Evolutionary conservation across 2,888 invertebrate species (phyloP), one percentile per base, ranked within the genome.

Genomic region (Hirtodrosophila duncani): DNA sequence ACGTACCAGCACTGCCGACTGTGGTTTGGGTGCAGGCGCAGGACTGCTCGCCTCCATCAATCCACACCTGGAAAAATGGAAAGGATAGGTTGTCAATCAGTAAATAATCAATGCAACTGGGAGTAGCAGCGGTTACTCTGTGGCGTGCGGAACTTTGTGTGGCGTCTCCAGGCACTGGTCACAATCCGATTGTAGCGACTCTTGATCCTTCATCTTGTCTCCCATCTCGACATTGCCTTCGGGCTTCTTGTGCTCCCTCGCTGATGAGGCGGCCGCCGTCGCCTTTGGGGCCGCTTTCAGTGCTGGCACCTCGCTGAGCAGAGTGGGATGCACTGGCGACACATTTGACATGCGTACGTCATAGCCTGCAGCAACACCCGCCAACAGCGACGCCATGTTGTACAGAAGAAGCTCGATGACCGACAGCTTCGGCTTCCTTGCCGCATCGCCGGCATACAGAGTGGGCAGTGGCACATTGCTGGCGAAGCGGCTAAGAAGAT

Each of bases 341-440:
- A 94, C 91, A 83, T 96, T 96, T 30, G 95, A 94, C 86, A 95
- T 90, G 81, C 96, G 90, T 41, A 98, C 93, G 89, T 98, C 97
- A 84, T 95, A 97, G 0, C 97, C 98, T 24, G 95, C 93, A 2
- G 94, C 95, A 26, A 98, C 94, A 16, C 96, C 93, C 2, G 97
- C 97, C 81, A 98, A 88, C 88, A 97, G 90, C 41, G 96, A 93
- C 42, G 96, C 96, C 90, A 97, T 95, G 86, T 96, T 96, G 89
- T 94, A 97, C 61, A 98, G 88, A 8, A 87, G 66, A 66, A 92
- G 77, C 50, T 87, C 87, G 37, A 87, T 84, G 5, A 87, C 85
- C 3, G 87, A 87, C 2, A 86, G 62, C 62, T 86, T 86, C 3
- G 87, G 87, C 50, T 86, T 87, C 3, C 85, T 81, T 89, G 88